Evolutionary conservation across 2,888 invertebrate species (phyloP).

Genomic region (Eilema depressum): DNA sequence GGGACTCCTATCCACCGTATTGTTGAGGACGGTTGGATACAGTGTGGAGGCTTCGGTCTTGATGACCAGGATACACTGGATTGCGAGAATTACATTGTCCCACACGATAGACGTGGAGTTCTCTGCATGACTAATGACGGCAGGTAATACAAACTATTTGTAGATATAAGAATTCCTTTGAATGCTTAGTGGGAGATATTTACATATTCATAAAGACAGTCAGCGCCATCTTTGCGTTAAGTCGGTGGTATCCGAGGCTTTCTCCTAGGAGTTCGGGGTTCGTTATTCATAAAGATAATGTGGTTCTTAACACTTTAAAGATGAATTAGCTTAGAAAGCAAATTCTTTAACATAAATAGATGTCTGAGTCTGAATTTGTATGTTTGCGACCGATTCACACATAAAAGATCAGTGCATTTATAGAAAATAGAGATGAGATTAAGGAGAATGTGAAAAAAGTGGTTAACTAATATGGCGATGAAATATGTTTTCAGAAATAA

Average conservation of each 20-base stretch:
- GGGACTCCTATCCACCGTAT: slow-evolving; percentile 89
- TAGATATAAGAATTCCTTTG: neutral
- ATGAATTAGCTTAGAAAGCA: no score
- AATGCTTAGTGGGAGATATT: neutral
- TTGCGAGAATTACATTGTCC: slow-evolving; percentile 90
- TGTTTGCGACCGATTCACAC: no score
- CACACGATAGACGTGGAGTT: slow-evolving; percentile 89
- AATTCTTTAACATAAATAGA: no score
- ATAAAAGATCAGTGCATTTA: no score
- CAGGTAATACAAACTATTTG: slow-evolving; percentile 58
- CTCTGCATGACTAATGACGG: slow-evolving; percentile 91
- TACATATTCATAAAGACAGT: neutral
- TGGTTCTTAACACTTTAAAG: no score
- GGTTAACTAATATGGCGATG: neutral
- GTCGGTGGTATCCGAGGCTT: no score
- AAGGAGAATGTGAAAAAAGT: neutral
- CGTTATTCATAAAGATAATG: no score
- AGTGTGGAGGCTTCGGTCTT: slow-evolving; percentile 87
- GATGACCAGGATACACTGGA: slow-evolving; percentile 69
- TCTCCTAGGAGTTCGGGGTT: no score
- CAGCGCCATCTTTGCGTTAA: no score
- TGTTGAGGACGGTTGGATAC: slow-evolving; percentile 90
- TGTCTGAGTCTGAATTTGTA: no score
- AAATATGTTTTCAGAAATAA: slow-evolving; percentile 75
- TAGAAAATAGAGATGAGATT: no score